Evolutionary conservation across 2,113 vertebrate species (phyloP).

Genomic region (Cygnus atratus): DNA sequence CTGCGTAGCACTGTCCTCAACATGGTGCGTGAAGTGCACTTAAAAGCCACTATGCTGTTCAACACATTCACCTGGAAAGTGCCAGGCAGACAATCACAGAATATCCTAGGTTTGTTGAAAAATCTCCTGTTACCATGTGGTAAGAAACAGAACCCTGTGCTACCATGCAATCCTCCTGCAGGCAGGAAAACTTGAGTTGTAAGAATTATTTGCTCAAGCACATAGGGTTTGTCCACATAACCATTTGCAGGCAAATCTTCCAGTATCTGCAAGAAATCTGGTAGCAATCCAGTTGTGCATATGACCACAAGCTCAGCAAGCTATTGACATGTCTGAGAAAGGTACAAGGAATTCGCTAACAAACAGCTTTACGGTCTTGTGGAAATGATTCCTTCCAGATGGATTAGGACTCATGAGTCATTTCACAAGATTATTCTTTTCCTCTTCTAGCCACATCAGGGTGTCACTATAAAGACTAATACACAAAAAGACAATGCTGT

Average conservation of each 20-base stretch:
- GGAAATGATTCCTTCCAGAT: slow-evolving; percentile 42
- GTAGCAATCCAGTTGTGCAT: not conserved
- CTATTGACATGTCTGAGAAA: slow-evolving; percentile 7
- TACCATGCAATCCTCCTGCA: not conserved
- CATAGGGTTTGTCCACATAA: not conserved
- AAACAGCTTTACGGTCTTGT: not conserved
- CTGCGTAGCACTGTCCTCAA: not conserved
- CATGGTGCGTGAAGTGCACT: not conserved
- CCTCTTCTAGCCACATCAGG: not conserved
- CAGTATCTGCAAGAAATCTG: not conserved
- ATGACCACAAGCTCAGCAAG: not conserved
- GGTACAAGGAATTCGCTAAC: not conserved
- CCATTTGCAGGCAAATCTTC: not conserved
- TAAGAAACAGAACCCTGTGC: not conserved
- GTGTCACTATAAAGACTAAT: not conserved
- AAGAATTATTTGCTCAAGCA: not conserved
- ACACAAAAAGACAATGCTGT: not conserved
- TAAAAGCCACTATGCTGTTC: not conserved
- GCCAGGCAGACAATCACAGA: not conserved
- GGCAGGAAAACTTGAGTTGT: not conserved
- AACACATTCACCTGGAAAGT: not conserved
- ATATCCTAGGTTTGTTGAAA: not conserved
- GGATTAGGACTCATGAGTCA: not conserved
- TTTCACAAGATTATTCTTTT: not conserved
- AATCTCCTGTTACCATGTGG: not conserved